A percentile compares a stretch with the other conserved stretches of the same genome.
Evolutionary conservation across 1,140 invertebrate genomes (phyloP).

Genomic region (Drosophila tristis): DNA sequence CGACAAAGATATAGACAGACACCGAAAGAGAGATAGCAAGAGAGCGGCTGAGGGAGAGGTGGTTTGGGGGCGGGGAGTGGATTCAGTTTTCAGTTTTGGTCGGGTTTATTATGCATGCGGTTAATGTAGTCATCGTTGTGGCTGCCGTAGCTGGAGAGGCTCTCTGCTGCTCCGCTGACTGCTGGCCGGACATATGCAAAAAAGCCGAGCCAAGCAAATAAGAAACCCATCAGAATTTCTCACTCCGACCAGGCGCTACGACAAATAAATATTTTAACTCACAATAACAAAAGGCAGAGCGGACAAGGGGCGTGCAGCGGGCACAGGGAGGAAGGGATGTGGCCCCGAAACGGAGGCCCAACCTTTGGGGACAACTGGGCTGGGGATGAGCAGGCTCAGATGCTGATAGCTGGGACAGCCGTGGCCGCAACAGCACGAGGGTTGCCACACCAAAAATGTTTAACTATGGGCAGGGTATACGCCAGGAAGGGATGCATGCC

Average conservation of each 20-base stretch:
- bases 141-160: constrained; percentile 4
- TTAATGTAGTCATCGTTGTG: constrained; percentile 76
- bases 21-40: neutral
- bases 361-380: constrained; percentile 25
- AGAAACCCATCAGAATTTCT: constrained; percentile 83
- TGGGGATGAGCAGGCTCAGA: constrained; percentile 7
- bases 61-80: neutral
- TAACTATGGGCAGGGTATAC: no score
- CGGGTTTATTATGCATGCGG: constrained; percentile 72
- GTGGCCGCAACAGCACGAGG: constrained; percentile 19
- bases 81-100: constrained; percentile 10
- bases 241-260: constrained; percentile 79
- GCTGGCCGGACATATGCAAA: constrained; percentile 69
- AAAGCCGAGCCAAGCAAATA: constrained; percentile 71
- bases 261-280: constrained; percentile 83
- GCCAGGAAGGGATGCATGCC: no score
- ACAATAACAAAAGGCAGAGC: constrained; percentile 74
- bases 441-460: neutral
- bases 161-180: neutral
- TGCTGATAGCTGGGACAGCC: constrained; percentile 25
- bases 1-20: constrained; percentile 28
- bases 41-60: no score
- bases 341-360: constrained; percentile 9
- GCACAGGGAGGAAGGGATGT: neutral
- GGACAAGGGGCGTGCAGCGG: constrained; percentile 8